Evolutionary conservation across 2,797 vertebrate genomes (phyloP).

Genomic region (Australoheros facetus): DNA sequence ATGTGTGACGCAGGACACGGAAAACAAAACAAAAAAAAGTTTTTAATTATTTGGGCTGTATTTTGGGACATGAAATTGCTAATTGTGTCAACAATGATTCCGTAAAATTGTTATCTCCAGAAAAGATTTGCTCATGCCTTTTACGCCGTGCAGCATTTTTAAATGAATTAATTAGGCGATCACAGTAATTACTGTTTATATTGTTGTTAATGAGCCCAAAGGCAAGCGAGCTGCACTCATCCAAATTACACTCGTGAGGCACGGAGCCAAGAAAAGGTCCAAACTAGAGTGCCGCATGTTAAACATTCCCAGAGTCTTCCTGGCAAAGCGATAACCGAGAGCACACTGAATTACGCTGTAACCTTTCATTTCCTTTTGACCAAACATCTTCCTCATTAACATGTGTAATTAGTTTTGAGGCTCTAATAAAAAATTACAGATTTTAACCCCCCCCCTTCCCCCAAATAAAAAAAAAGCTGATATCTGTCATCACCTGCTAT

Average conservation of each 20-base stretch:
- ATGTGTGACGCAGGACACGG: slow-evolving; percentile 46
- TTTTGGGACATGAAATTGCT: slow-evolving; percentile 77
- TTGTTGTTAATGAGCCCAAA: slow-evolving; percentile 89
- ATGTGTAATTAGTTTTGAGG: not conserved
- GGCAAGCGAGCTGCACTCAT: slow-evolving; percentile 85
- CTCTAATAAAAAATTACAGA: slow-evolving; percentile 1
- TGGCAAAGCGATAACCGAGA: slow-evolving; percentile 40
- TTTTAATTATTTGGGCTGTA: slow-evolving; percentile 75
- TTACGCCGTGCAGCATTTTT: slow-evolving; percentile 77
- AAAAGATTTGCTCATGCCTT: slow-evolving; percentile 79
- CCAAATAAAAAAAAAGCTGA: not conserved
- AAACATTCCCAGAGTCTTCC: slow-evolving; percentile 64
- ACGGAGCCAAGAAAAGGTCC: slow-evolving; percentile 81
- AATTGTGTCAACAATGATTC: slow-evolving; percentile 81
- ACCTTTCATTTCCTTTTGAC: slow-evolving; percentile 25
- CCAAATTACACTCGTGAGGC: slow-evolving; percentile 84
- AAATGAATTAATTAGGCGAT: slow-evolving; percentile 87
- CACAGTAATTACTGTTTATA: slow-evolving; percentile 88
- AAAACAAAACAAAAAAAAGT: slow-evolving; percentile 26
- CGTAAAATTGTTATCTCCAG: slow-evolving; percentile 78
- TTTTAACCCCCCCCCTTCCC: slow-evolving; percentile 1
- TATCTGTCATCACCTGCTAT: slow-evolving; percentile 11
- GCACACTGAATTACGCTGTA: slow-evolving; percentile 5
- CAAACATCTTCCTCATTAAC: slow-evolving; percentile 6
- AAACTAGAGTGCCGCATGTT: slow-evolving; percentile 67